These are phyloP conservation scores for Melinaea marsaeus DNA, from an alignment of 2,888 invertebrate genomes.

Conservation along the genomic window DNA sequence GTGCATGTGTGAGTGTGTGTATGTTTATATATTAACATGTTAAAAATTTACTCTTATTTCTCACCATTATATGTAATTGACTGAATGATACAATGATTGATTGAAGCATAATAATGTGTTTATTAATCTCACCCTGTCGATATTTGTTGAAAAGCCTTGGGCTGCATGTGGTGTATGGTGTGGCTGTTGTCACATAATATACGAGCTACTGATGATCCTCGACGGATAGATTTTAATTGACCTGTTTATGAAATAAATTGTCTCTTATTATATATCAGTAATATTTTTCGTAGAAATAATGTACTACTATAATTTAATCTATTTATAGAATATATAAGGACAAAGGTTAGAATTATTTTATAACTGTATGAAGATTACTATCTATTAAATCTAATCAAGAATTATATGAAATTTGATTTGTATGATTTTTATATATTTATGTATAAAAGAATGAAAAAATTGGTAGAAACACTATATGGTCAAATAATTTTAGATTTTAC, in stretches of 20 bases:
- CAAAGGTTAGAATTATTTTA: no score
- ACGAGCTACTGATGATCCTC: conserved; percentile 77
- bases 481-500: no score
- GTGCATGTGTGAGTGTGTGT: no score
- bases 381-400: no score
- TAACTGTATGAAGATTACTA: no score
- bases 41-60: no score
- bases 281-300: not conserved
- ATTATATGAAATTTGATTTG: no score
- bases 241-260: conserved; percentile 37
- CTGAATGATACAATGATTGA: not conserved
- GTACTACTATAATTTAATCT: not conserved
- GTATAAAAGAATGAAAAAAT: no score
- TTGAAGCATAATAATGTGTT: not conserved
- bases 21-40: no score
- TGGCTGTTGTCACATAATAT: conserved; percentile 84
- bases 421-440: no score
- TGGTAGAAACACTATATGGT: no score
- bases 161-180: conserved; percentile 79
- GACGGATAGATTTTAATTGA: conserved; percentile 82
- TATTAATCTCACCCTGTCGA: conserved; percentile 47
- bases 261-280: not conserved
- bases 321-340: not conserved
- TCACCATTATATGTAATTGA: no score
- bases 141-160: conserved; percentile 75